phyloP scores from a whole-genome alignment of 2,888 invertebrate species.

The Isoperla grammatica region DNA sequence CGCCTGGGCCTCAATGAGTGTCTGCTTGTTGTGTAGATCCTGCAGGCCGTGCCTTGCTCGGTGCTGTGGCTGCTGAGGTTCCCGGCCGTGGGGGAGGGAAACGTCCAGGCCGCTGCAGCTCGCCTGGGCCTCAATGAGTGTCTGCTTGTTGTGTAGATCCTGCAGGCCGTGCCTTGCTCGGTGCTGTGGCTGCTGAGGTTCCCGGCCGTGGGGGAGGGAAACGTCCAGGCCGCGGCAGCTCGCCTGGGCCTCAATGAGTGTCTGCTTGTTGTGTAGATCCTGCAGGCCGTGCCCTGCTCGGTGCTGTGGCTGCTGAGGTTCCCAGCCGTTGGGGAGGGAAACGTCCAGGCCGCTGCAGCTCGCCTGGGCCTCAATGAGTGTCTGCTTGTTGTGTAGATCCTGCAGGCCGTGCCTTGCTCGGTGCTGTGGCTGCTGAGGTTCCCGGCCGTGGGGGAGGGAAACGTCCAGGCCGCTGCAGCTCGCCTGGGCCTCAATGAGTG shows the following conservation, averaged over 20 bases:
- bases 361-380: slow-evolving; percentile 78
- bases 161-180: slow-evolving; percentile 88
- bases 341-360: slow-evolving; percentile 69
- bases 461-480: slow-evolving; percentile 69
- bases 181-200: slow-evolving; percentile 93
- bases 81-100: slow-evolving; percentile 83
- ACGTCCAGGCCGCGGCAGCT: slow-evolving; percentile 69
- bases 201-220: slow-evolving; percentile 83
- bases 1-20: slow-evolving; percentile 78
- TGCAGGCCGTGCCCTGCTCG: slow-evolving; percentile 88
- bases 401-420: slow-evolving; percentile 88
- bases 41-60: slow-evolving; percentile 88
- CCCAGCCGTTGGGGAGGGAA: slow-evolving; percentile 83
- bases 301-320: slow-evolving; percentile 93
- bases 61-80: slow-evolving; percentile 93
- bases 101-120: slow-evolving; percentile 69
- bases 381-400: no score
- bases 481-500: slow-evolving; percentile 78
- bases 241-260: slow-evolving; percentile 78
- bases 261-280: no score
- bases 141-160: no score
- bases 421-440: slow-evolving; percentile 93
- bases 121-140: slow-evolving; percentile 78
- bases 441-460: slow-evolving; percentile 83
- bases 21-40: no score